Conservation (phyloP, 2,113 vertebrate genomes). For the Nestor notabilis region DNA sequence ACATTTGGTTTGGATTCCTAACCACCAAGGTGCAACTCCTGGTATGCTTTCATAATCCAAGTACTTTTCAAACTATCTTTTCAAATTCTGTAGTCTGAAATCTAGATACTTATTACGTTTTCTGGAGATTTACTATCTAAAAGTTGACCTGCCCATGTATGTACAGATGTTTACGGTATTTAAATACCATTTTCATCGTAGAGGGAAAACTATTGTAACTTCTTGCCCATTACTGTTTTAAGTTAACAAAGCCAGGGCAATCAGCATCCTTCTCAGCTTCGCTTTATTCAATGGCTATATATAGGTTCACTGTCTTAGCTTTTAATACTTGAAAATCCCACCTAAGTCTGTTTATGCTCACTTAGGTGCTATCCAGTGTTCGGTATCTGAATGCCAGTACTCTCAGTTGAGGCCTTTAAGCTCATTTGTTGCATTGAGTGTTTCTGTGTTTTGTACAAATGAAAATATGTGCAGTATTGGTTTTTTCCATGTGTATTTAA, state of each 20-base stretch:
- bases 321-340: constrained; percentile 32
- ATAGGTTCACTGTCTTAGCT: constrained; percentile 22
- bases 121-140: not conserved
- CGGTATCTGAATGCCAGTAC: not conserved
- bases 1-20: not conserved
- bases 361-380: not conserved
- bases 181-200: not conserved
- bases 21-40: accelerated
- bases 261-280: not conserved
- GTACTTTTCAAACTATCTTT: not conserved
- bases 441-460: not conserved
- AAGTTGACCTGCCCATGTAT: not conserved
- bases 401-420: not conserved
- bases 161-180: not conserved
- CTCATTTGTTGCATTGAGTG: not conserved
- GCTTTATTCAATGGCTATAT: not conserved
- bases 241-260: not conserved
- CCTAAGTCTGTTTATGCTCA: not conserved
- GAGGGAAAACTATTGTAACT: not conserved
- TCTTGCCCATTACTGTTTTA: not conserved
- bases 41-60: not conserved
- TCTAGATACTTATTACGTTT: not conserved
- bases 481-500: not conserved
- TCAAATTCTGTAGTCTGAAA: not conserved
- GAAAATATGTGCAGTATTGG: not conserved